Evolutionary conservation across 2,797 vertebrate species (phyloP), one percentile per base, ranked within the genome.

Genomic region (Alexandromys oeconomus): DNA sequence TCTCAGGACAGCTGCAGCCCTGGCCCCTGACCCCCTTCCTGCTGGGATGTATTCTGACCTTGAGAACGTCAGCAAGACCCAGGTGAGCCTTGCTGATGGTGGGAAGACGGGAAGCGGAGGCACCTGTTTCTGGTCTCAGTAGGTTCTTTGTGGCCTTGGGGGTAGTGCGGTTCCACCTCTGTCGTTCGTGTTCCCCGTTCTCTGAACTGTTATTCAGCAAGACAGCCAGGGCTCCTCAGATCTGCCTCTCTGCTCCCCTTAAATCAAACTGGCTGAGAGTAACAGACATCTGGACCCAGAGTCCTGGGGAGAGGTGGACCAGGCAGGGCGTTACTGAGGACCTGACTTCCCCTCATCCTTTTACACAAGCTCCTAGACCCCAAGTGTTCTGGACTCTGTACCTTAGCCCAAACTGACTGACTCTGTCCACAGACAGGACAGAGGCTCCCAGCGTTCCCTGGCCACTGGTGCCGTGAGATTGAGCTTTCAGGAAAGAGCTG

Each of bases 371-470:
- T 43, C 43, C 25, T 46, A 40, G 5, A 0, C 14, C 8, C 37
- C 37, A 31, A 0, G 2, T 0, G 2, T 1, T 2, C 7, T 14
- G 37, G 31, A 79, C 0, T 43, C 34, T 8, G 48, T 0, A 10
- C 21, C 61, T 63, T 23, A 1, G 23, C 57, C 7, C 0, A 2
- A 43, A 3, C 12, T 11, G n/a, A 37, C 79, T n/a, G 10, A 31
- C 2, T 1, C 61, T 12, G 7, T 37, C 15, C 12, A 13, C 23
- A 12, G 84, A 27, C 21, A 4, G 48, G 79, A 46, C 3, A 4
- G n/a, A 21, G 5, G 5, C 3, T 14, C 14, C 21, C 8, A 0
- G 21, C 1, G 31, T 7, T 3, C 71, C 14, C 15, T 67, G 76
- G 12, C n/a, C 25, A 29, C 6, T 4, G 27, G 40, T 2, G 27